Percentiles rank a stretch among this genome's conserved stretches.
These are phyloP conservation scores for Lamprotornis superbus DNA, from an alignment of 2,113 vertebrate genomes.

Conservation along the genomic window DNA sequence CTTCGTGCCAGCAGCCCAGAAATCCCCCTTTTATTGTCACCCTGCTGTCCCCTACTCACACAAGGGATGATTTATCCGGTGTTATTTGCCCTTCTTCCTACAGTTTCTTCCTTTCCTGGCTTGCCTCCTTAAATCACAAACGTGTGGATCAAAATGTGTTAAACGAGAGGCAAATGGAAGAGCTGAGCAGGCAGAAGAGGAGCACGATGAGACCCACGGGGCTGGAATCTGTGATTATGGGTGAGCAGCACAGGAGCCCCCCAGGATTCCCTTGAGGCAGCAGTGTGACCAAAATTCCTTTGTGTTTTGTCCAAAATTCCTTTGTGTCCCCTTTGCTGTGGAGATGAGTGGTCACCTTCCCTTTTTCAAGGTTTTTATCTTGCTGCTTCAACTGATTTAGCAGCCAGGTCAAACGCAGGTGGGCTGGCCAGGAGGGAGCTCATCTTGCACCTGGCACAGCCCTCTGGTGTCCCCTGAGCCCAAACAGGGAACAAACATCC, in stretches of 20 bases:
- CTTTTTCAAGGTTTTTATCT: not conserved
- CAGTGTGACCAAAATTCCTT: no score
- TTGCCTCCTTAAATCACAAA: not conserved
- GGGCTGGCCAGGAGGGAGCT: not conserved
- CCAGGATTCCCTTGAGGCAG: not conserved
- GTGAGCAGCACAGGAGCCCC: not conserved
- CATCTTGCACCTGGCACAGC: no score
- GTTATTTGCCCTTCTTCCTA: not conserved
- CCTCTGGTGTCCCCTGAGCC: not conserved
- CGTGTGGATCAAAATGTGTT: rapidly evolving
- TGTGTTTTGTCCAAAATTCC: no score
- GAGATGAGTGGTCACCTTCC: not conserved
- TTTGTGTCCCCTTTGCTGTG: not conserved
- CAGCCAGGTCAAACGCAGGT: not conserved
- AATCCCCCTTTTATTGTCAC: no score
- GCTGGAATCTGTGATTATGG: not conserved
- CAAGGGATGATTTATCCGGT: not conserved
- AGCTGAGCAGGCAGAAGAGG: not conserved
- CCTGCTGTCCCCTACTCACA: not conserved
- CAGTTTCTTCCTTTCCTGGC: not conserved
- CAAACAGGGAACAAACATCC: not conserved
- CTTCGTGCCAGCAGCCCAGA: no score
- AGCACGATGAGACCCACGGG: rapidly evolving
- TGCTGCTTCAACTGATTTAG: not conserved
- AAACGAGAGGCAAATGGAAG: not conserved